Conservation (phyloP, 1,140 invertebrate genomes). For the Drosophila lini region DNA sequence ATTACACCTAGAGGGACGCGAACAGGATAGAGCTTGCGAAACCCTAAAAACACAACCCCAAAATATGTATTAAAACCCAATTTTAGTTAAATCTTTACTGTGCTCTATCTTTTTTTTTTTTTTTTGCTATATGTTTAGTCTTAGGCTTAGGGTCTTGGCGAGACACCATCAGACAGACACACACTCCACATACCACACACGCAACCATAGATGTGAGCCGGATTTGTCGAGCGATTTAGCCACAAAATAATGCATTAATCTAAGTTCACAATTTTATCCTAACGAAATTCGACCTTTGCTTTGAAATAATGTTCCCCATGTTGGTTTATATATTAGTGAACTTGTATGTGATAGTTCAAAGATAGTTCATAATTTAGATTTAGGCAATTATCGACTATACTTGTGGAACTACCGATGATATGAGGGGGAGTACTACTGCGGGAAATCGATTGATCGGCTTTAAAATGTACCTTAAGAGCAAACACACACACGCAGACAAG, state of each 20-base stretch:
- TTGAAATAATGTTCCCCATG: conserved; percentile 23
- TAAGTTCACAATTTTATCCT: conserved; percentile 21
- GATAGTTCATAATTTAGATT: conserved; percentile 69
- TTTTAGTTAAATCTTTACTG: conserved; percentile 31
- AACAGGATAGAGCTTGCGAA: conserved; percentile 4
- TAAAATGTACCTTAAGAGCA: conserved; percentile 55
- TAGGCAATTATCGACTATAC: conserved; percentile 23
- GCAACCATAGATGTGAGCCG: conserved; percentile 10
- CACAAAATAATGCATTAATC: conserved; percentile 2
- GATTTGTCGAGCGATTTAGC: conserved; percentile 9
- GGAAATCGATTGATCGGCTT: conserved; percentile 56
- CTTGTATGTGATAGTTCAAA: conserved; percentile 84
- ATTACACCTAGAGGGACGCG: conserved; percentile 11
- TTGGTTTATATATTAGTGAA: conserved; percentile 68
- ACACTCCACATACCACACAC: conserved; percentile 38
- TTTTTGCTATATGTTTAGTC: conserved; percentile 21
- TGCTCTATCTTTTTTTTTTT: neutral
- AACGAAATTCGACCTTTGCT: neutral
- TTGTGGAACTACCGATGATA: conserved; percentile 18
- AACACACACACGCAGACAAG: conserved; percentile 1
- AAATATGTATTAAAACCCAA: conserved; percentile 48
- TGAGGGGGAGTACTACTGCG: conserved; percentile 9
- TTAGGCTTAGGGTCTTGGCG: conserved; percentile 24
- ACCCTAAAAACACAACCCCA: neutral
- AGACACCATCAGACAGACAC: conserved; percentile 20